A percentile compares a stretch with the other conserved stretches of the same genome.
phyloP scores from a whole-genome alignment of 2,113 vertebrate genomes.

The Hippotragus niger region DNA sequence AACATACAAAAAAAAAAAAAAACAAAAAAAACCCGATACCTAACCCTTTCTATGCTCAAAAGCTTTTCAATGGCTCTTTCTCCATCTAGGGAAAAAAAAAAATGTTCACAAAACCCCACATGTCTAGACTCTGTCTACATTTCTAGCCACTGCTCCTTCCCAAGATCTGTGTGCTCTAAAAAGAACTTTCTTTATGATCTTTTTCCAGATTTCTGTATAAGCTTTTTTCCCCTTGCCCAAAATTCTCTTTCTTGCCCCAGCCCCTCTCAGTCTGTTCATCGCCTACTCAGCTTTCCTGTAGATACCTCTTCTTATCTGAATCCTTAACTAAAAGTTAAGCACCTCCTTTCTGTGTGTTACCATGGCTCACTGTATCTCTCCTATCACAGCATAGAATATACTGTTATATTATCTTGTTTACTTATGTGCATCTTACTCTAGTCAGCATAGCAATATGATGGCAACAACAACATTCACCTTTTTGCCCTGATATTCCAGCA shows the following conservation, averaged over 20 bases:
- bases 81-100: not conserved
- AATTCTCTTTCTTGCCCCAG: not conserved
- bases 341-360: not conserved
- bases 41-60: not conserved
- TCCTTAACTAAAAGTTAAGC: not conserved
- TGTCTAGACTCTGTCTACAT: not conserved
- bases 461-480: not conserved
- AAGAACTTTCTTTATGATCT: not conserved
- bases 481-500: not conserved
- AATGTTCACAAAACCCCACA: not conserved
- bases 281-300: not conserved
- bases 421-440: not conserved
- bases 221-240: not conserved
- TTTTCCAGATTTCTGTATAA: not conserved
- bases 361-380: not conserved
- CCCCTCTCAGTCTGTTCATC: not conserved
- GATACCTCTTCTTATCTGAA: not conserved
- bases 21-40: no score
- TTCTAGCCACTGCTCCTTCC: not conserved
- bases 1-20: not conserved
- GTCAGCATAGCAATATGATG: not conserved
- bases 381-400: not conserved
- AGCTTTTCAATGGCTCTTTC: not conserved
- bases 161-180: not conserved
- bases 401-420: not conserved